These are phyloP conservation scores for Anguilla rostrata DNA, from an alignment of 2,113 vertebrate species.

Conservation along the genomic window DNA sequence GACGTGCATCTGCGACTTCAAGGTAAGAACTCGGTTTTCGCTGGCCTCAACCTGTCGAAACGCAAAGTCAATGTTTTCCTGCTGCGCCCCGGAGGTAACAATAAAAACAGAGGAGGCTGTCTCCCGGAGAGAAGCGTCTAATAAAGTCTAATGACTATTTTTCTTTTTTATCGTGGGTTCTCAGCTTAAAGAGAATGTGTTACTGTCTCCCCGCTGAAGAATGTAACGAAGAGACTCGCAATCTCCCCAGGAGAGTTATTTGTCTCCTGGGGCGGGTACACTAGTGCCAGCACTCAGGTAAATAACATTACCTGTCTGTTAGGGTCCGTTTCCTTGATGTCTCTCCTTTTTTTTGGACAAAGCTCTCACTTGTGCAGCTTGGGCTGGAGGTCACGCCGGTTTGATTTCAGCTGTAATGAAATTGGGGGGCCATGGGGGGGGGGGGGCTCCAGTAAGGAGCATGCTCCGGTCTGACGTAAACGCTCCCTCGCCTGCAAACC, in stretches of 20 bases:
- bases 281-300: slow-evolving; percentile 64
- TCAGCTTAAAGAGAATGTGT: background rate
- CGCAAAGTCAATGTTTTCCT: background rate
- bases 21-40: slow-evolving; percentile 76
- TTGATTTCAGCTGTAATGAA: slow-evolving; percentile 35
- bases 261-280: slow-evolving; percentile 64
- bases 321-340: slow-evolving; percentile 53
- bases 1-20: slow-evolving; percentile 98
- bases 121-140: background rate
- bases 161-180: background rate
- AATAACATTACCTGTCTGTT: slow-evolving; percentile 67
- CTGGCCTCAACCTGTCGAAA: slow-evolving; percentile 2
- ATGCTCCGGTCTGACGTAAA: slow-evolving; percentile 32
- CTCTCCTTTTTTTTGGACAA: slow-evolving; percentile 36
- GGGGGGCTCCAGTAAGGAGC: background rate
- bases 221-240: slow-evolving; percentile 57
- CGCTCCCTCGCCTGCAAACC: slow-evolving; percentile 31
- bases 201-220: slow-evolving; percentile 37
- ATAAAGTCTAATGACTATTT: background rate
- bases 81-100: background rate
- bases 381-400: slow-evolving; percentile 43
- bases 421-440: background rate
- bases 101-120: background rate
- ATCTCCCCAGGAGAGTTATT: slow-evolving; percentile 66
- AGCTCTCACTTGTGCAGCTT: slow-evolving; percentile 17